Base-by-base conservation (phyloP, 2,797 vertebrate species). In the Cyclura pinguis region DNA sequence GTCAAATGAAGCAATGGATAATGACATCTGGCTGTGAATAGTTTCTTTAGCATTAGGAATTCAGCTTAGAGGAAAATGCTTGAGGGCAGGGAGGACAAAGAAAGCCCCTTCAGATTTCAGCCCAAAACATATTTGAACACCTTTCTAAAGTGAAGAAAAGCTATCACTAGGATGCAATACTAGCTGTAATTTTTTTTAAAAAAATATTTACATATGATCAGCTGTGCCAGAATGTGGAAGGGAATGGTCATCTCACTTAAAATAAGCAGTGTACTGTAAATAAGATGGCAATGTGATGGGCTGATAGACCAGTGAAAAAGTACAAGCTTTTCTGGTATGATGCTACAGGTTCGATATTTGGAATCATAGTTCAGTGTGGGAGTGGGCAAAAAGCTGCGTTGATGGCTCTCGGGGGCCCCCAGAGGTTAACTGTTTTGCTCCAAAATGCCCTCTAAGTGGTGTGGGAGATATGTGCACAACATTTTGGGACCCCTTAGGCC, bases 51-150 rank as follows among this genome's bases (percentile, higher is more conserved):
- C 62, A 91, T 74, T 84, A 57, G 72, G 82, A 88, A 81, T 88
- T 91, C 22, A 88, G 55, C 90, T 92, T 92, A 42, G 90, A 93
- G 69, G 81, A 91, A 94, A 94, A 7, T 91, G 20, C 76, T 84
- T 64, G 69, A 3, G 86, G 89, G 0, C 12, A 35, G 76, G 90
- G 69, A 22, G 88, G 42, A 57, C 22, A 72, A 80, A 59, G 64
- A 73, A 64, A 85, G 16, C 8, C 42, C 35, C 6, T 86, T 90
- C 13, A 90, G 81, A 89, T 85, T 94, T 86, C 80, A 72, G 14
- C 14, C 78, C 57, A 42, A 69, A 81, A 27, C 38, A 55, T 32
- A 86, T 64, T 62, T 86, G 62, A 83, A 27, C 64, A 69, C 47
- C 12, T 20, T 29, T 52, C 32, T 42, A 62, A 62, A 87, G 12